These are phyloP conservation scores for Diorhabda sublineata DNA, from an alignment of 1,140 invertebrate species.

Conservation along the genomic window DNA sequence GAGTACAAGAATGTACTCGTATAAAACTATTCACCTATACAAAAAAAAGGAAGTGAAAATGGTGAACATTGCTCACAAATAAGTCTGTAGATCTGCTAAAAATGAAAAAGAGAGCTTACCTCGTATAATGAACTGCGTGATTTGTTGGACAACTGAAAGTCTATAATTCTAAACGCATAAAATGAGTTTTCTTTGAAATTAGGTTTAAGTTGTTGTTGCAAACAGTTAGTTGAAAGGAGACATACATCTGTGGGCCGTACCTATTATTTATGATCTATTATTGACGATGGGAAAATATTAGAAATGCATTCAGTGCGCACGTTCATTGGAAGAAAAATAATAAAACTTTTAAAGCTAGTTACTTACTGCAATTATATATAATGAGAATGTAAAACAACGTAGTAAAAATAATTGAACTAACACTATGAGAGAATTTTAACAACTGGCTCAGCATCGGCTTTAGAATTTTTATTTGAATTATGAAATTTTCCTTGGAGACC, in stretches of 20 bases:
- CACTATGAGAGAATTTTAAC: neutral
- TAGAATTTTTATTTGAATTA: neutral
- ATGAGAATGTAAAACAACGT: constrained; percentile 2
- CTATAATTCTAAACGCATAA: too few relatives aligned
- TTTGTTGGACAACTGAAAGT: too few relatives aligned
- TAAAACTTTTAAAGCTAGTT: neutral
- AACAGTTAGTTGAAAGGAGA: neutral
- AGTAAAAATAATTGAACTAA: constrained; percentile 3
- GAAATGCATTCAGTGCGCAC: neutral
- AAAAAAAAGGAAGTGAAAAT: too few relatives aligned
- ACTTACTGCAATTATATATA: constrained; percentile 1
- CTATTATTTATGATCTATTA: neutral
- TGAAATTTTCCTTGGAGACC: neutral
- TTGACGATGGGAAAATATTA: constrained; percentile 2
- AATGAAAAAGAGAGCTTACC: too few relatives aligned
- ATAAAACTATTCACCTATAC: too few relatives aligned
- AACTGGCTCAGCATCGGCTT: neutral
- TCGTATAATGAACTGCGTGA: too few relatives aligned
- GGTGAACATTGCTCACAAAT: too few relatives aligned
- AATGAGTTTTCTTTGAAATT: too few relatives aligned
- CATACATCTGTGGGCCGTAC: neutral
- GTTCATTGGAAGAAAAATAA: neutral
- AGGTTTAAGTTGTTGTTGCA: neutral
- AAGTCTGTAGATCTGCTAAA: too few relatives aligned
- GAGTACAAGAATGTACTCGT: too few relatives aligned